These are phyloP conservation scores for Volucella bombylans DNA, from an alignment of 2,888 invertebrate species.

Conservation along the genomic window DNA sequence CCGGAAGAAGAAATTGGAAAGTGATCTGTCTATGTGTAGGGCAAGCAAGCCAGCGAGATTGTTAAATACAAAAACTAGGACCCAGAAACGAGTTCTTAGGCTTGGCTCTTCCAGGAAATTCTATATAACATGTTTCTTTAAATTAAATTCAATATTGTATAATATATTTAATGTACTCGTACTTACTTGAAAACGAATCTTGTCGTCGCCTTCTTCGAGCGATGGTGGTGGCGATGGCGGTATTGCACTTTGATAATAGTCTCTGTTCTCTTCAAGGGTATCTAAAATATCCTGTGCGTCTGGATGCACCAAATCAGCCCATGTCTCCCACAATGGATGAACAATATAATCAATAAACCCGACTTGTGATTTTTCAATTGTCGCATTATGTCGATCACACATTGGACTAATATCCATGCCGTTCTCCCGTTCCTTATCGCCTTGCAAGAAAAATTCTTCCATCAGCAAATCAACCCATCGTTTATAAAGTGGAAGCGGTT, in stretches of 20 bases:
- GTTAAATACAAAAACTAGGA: too few species aligned
- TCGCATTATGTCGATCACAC: slow-evolving; percentile 98
- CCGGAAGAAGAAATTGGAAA: too few species aligned
- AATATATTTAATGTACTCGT: slow-evolving; percentile 77
- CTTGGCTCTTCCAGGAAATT: too few species aligned
- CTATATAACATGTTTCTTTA: too few species aligned
- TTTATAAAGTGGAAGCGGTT: slow-evolving; percentile 96
- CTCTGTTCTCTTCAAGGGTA: slow-evolving; percentile 98
- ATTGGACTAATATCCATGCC: slow-evolving; percentile 99
- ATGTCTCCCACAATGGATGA: slow-evolving; percentile 99
- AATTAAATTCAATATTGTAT: too few species aligned
- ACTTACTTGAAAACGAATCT: slow-evolving; percentile 88
- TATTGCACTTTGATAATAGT: slow-evolving; percentile 98
- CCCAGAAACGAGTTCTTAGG: too few species aligned
- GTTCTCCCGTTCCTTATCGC: slow-evolving; percentile 96
- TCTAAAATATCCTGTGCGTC: slow-evolving; percentile 99
- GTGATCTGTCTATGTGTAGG: too few species aligned
- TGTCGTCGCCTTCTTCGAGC: slow-evolving; percentile 85
- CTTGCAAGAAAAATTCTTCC: slow-evolving; percentile 99
- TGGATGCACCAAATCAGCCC: slow-evolving; percentile 99
- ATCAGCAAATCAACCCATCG: slow-evolving; percentile 97
- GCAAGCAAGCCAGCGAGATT: too few species aligned
- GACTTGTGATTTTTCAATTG: slow-evolving; percentile 99
- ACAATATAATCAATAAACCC: slow-evolving; percentile 99
- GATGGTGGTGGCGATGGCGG: slow-evolving; percentile 94